These are phyloP conservation scores for Malacoraja senta DNA, from an alignment of 2,797 vertebrate species.

Conservation along the genomic window DNA sequence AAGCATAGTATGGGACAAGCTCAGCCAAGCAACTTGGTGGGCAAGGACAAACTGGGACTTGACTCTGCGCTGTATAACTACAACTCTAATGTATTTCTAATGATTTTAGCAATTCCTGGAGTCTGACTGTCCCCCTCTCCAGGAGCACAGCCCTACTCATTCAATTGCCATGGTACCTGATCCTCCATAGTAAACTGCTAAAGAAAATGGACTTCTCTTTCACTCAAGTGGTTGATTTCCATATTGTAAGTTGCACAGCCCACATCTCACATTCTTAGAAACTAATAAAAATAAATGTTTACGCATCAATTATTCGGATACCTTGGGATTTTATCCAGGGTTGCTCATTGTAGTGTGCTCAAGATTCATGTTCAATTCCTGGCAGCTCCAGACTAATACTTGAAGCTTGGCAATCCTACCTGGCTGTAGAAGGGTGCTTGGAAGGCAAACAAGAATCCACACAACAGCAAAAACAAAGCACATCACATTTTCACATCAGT, in stretches of 20 bases:
- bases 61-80: too few relatives aligned
- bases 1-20: too few relatives aligned
- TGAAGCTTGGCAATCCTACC: not conserved
- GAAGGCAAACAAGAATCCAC: not conserved
- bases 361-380: not conserved
- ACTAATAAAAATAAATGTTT: not conserved
- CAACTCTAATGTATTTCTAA: not conserved
- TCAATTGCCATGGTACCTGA: not conserved
- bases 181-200: not conserved
- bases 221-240: not conserved
- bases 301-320: not conserved
- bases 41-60: too few relatives aligned
- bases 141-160: not conserved
- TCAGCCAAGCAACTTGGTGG: too few relatives aligned
- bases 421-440: not conserved
- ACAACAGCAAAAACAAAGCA: not conserved
- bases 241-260: not conserved
- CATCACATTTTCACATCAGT: not conserved
- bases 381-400: not conserved
- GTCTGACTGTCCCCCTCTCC: not conserved
- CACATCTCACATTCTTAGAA: not conserved
- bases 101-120: not conserved
- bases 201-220: not conserved
- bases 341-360: not conserved
- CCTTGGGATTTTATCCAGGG: not conserved